Conservation (phyloP, 2,888 invertebrate species). For the Amiota minor region DNA sequence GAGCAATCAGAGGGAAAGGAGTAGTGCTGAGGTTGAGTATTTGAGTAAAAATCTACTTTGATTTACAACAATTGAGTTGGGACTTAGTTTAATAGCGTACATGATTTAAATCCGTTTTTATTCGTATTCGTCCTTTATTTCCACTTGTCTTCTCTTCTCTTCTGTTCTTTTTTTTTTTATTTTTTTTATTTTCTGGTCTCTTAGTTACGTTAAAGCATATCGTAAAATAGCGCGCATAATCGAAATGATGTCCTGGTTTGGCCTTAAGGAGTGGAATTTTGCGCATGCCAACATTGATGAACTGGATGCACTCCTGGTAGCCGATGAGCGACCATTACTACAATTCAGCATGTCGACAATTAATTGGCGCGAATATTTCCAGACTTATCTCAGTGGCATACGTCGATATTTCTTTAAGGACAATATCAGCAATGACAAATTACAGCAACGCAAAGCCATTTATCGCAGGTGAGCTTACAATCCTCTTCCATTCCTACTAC, state of each 20-base stretch:
- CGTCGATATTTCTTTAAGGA: conserved; percentile 82
- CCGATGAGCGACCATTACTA: conserved; percentile 60
- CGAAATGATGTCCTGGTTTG: conserved; percentile 74
- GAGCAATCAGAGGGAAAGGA: no score
- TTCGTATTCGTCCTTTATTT: neutral
- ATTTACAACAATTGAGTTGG: neutral
- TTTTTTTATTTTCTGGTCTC: neutral
- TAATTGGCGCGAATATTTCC: conserved; percentile 81
- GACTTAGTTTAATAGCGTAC: neutral
- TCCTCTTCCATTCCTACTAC: conserved; percentile 39
- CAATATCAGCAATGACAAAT: conserved; percentile 74
- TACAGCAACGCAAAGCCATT: conserved; percentile 68
- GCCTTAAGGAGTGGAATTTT: conserved; percentile 72
- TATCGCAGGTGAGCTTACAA: conserved; percentile 68
- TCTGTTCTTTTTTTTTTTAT: no score
- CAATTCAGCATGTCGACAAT: conserved; percentile 78
- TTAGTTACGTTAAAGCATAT: conserved; percentile 71
- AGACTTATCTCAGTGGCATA: conserved; percentile 80
- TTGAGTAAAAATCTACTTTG: conserved; percentile 6
- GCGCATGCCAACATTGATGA: conserved; percentile 71
- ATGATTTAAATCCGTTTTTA: neutral
- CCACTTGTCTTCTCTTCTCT: conserved; percentile 31
- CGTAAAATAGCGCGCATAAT: conserved; percentile 71
- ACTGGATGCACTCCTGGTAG: conserved; percentile 66
- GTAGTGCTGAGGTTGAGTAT: neutral